Conservation (phyloP, 1,140 invertebrate genomes). For the Drosophila baimaii region DNA sequence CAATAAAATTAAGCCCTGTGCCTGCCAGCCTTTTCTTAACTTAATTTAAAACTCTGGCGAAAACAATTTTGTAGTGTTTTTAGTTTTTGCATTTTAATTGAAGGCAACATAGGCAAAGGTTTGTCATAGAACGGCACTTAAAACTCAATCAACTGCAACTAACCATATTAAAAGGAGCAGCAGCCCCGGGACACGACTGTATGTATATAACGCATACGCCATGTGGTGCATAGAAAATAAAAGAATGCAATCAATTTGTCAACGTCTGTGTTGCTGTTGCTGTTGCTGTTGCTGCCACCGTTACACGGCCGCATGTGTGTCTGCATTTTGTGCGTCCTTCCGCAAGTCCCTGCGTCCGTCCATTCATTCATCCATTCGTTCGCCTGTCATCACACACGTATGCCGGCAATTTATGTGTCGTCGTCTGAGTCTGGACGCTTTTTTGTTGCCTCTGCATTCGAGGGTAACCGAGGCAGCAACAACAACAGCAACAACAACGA, state of each 20-base stretch:
- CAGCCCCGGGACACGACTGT: conserved; percentile 5
- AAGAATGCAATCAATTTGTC: conserved; percentile 82
- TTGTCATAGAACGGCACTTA: conserved; percentile 72
- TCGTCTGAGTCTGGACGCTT: conserved; percentile 52
- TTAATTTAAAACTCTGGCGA: conserved; percentile 12
- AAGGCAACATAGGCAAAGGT: conserved; percentile 49
- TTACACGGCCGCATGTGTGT: conserved; percentile 28
- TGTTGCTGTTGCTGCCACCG: conserved; percentile 18
- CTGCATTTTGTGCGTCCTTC: conserved; percentile 13
- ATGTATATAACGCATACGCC: conserved; percentile 70
- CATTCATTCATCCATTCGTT: conserved; percentile 51
- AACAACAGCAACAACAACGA: neutral
- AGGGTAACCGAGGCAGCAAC: conserved; percentile 19
- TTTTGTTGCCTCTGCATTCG: conserved; percentile 40
- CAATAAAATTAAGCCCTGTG: conserved; percentile 11
- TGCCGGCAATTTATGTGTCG: conserved; percentile 76
- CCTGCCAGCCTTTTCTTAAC: conserved; percentile 10
- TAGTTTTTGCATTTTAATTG: conserved; percentile 66
- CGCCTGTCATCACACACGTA: conserved; percentile 77
- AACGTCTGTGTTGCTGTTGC: conserved; percentile 59
- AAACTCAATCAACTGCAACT: conserved; percentile 81
- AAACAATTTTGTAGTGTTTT: conserved; percentile 24
- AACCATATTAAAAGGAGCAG: conserved; percentile 74
- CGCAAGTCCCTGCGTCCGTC: neutral
- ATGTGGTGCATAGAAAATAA: conserved; percentile 75